Conservation (phyloP, 2,797 vertebrate species). For the Lophotriccus pileatus region DNA sequence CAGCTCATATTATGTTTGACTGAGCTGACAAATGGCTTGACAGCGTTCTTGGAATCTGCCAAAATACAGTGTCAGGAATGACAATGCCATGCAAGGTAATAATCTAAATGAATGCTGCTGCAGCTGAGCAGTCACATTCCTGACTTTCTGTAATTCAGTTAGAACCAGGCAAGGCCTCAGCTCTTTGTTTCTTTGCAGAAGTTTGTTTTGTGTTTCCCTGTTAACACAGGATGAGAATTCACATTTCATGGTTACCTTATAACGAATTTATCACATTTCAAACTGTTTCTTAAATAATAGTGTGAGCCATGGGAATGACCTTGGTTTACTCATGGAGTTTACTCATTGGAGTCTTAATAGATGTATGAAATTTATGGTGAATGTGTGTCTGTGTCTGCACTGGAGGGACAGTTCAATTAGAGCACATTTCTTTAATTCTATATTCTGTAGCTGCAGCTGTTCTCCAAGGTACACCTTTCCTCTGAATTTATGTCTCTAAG, state of each 20-base stretch:
- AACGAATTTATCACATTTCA: background rate
- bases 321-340: too few relatives aligned
- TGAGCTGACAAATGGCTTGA: slow-evolving; percentile 56
- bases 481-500: slow-evolving; percentile 24
- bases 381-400: background rate
- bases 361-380: background rate
- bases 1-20: slow-evolving; percentile 33
- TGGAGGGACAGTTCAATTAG: background rate
- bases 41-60: slow-evolving; percentile 35
- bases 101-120: background rate
- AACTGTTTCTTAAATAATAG: background rate
- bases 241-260: background rate
- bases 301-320: background rate
- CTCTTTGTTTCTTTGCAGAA: background rate
- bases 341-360: background rate
- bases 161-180: background rate
- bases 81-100: slow-evolving; percentile 20
- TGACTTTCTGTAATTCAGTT: background rate
- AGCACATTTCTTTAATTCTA: background rate
- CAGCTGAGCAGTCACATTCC: background rate
- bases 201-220: background rate
- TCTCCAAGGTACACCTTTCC: background rate
- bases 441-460: background rate
- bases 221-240: background rate
- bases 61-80: slow-evolving; percentile 40